Evolutionary conservation across 1,140 invertebrate genomes (phyloP).

Genomic region (Penaeus chinensis): DNA sequence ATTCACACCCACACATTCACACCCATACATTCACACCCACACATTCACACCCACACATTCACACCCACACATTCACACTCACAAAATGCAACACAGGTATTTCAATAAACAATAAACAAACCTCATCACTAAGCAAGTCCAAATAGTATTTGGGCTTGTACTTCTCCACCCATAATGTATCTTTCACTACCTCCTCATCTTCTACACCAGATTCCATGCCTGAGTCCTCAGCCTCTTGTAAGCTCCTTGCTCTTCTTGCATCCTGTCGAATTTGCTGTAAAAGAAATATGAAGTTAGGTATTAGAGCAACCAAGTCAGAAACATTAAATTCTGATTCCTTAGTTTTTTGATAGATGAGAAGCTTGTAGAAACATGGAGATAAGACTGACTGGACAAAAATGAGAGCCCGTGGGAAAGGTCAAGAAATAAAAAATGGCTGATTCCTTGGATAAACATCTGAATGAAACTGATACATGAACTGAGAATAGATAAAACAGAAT

Average conservation of each 20-base stretch:
- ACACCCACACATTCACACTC: too few species aligned
- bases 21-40: too few species aligned
- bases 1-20: too few species aligned
- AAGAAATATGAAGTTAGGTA: not conserved
- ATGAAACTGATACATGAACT: too few species aligned
- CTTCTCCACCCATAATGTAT: conserved; percentile 45
- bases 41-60: too few species aligned
- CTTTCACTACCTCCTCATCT: conserved; percentile 14
- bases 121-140: conserved; percentile 52
- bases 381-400: too few species aligned
- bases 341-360: not conserved
- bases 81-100: too few species aligned
- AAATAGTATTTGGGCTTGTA: conserved; percentile 39
- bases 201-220: conserved; percentile 42
- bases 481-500: too few species aligned
- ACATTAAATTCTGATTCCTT: not conserved
- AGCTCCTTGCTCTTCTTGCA: not conserved
- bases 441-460: too few species aligned
- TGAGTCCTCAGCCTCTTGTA: conserved; percentile 43
- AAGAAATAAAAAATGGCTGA: too few species aligned
- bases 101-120: not conserved
- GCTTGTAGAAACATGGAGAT: not conserved
- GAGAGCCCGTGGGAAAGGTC: too few species aligned
- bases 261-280: conserved; percentile 44
- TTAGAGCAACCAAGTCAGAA: not conserved